These are phyloP conservation scores for Chelon auratus DNA, from an alignment of 2,797 vertebrate genomes.

Conservation along the genomic window DNA sequence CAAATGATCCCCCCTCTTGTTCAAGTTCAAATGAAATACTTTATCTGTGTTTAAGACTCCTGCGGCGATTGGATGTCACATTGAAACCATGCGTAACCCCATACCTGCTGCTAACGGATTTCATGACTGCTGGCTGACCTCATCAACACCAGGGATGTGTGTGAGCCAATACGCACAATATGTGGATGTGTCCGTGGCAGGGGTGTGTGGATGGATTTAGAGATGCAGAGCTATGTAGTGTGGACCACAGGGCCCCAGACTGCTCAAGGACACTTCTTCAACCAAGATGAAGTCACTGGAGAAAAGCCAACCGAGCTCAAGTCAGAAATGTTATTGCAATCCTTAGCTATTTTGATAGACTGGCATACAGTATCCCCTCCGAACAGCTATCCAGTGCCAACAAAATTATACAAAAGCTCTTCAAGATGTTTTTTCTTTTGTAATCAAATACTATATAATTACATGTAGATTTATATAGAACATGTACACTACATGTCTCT, in stretches of 20 bases:
- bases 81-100: conserved; percentile 63
- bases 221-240: conserved; percentile 31
- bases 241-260: conserved; percentile 53
- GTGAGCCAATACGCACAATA: conserved; percentile 43
- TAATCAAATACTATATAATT: no score
- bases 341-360: conserved; percentile 54
- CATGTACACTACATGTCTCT: neutral
- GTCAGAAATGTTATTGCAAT: conserved; percentile 52
- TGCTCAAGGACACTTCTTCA: conserved; percentile 62
- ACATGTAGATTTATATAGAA: neutral
- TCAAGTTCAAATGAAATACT: conserved; percentile 73
- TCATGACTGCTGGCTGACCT: conserved; percentile 79
- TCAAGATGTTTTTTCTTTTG: neutral
- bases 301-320: conserved; percentile 36
- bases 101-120: conserved; percentile 67
- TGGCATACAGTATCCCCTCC: conserved; percentile 9
- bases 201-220: conserved; percentile 58
- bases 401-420: conserved; percentile 10
- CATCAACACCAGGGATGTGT: conserved; percentile 48
- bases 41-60: conserved; percentile 71
- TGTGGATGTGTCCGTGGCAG: conserved; percentile 49
- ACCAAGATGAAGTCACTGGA: conserved; percentile 61
- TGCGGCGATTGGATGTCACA: conserved; percentile 66
- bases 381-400: conserved; percentile 13
- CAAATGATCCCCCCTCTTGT: conserved; percentile 65